Conservation (phyloP, 2,797 vertebrate species). For the Arrhamphus sclerolepis region DNA sequence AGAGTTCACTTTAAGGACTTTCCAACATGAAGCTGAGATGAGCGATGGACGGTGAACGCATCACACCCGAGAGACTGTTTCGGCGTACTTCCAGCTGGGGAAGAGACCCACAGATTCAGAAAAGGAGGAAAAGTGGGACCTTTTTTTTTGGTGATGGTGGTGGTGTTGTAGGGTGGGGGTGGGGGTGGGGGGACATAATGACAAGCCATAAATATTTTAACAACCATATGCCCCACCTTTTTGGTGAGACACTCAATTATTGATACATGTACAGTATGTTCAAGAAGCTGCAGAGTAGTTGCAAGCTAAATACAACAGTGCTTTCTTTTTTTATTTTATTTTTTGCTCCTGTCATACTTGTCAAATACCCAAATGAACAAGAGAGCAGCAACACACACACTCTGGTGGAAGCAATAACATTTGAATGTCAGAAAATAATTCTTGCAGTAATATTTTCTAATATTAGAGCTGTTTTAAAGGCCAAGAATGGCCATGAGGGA, state of each 20-base stretch:
- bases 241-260: conserved; percentile 72
- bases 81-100: conserved; percentile 17
- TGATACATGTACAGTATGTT: conserved; percentile 65
- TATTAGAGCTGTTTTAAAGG: conserved; percentile 79
- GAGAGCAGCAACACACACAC: conserved; percentile 31
- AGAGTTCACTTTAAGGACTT: too few species aligned
- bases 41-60: conserved; percentile 11
- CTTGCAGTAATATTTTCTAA: conserved; percentile 80
- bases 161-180: conserved; percentile 1
- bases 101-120: conserved; percentile 17
- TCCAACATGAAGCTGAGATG: conserved; percentile 9
- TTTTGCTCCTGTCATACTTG: conserved; percentile 26
- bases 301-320: conserved; percentile 38
- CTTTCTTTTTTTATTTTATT: background rate
- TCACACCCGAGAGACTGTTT: conserved; percentile 31
- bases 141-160: conserved; percentile 24
- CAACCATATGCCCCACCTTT: conserved; percentile 49
- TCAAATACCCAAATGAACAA: conserved; percentile 53
- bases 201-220: conserved; percentile 73
- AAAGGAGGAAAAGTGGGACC: conserved; percentile 3
- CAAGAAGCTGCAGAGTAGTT: conserved; percentile 32
- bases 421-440: conserved; percentile 84
- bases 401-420: conserved; percentile 75
- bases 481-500: conserved; percentile 72
- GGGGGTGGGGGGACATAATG: conserved; percentile 42